These are phyloP conservation scores for Hydroisotoma schaefferi DNA, from an alignment of 2,888 invertebrate species.

Conservation along the genomic window DNA sequence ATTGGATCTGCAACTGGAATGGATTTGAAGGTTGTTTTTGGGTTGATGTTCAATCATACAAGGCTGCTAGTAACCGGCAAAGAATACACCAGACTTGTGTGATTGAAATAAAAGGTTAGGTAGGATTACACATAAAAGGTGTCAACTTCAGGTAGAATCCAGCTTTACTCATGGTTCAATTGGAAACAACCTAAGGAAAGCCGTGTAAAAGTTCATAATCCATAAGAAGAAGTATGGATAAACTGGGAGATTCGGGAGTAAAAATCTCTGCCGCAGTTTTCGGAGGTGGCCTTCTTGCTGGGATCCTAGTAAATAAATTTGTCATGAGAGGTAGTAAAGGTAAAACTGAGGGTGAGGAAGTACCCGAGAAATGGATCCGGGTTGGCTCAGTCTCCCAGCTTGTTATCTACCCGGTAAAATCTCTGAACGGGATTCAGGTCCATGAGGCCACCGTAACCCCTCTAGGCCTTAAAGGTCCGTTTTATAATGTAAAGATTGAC, in stretches of 20 bases:
- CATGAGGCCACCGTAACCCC: constrained; percentile 16
- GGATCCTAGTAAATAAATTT: constrained; percentile 16
- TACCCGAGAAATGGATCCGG: constrained; percentile 34
- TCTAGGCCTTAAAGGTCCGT: constrained; percentile 30
- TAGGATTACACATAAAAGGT: no score
- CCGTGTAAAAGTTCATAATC: no score
- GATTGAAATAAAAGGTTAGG: no score
- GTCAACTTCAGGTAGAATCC: no score
- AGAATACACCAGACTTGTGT: no score
- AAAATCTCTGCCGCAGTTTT: constrained; percentile 13
- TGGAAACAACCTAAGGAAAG: no score
- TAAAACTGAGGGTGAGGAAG: background rate
- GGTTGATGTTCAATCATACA: no score
- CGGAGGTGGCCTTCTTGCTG: constrained; percentile 25
- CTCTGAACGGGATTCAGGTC: constrained; percentile 16
- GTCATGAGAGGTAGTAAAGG: constrained; percentile 12
- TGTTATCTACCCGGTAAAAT: constrained; percentile 30
- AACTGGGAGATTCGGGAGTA: background rate
- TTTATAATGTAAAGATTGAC: background rate
- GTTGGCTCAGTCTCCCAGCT: constrained; percentile 30
- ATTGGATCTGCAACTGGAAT: no score
- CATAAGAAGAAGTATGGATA: no score
- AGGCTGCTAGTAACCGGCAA: no score
- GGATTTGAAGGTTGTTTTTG: no score
- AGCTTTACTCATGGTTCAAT: no score